Evolutionary conservation across 2,888 invertebrate genomes (phyloP).

Genomic region (Drosophila meridiana): DNA sequence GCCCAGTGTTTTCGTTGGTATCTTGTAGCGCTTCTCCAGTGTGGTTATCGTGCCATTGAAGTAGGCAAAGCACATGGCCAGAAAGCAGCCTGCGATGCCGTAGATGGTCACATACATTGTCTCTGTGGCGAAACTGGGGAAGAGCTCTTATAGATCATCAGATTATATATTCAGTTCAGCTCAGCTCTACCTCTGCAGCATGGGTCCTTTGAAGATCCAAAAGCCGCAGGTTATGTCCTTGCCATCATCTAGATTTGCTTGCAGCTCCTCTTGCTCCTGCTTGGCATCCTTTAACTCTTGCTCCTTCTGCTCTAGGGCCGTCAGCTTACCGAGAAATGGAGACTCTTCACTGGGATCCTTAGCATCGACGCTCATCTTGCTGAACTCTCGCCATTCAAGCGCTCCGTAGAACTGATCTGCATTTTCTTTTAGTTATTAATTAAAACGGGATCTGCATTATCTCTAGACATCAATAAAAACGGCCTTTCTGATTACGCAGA

Average conservation of each 20-base stretch:
- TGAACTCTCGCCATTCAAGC: constrained; percentile 1
- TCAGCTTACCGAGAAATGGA: constrained; percentile 14
- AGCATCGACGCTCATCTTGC: constrained; percentile 13
- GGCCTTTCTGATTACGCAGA: background rate
- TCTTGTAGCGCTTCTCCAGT: constrained; percentile 90
- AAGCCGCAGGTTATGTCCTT: constrained; percentile 86
- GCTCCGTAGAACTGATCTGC: constrained; percentile 7
- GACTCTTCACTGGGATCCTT: constrained; percentile 19
- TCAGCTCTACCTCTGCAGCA: constrained; percentile 86
- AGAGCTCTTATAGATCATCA: background rate
- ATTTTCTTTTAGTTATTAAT: background rate
- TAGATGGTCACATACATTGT: constrained; percentile 86
- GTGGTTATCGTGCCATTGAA: constrained; percentile 90
- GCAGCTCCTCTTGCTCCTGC: background rate
- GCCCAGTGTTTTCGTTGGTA: constrained; percentile 89
- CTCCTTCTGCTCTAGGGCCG: background rate
- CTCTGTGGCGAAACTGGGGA: constrained; percentile 82
- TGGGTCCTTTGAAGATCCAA: constrained; percentile 86
- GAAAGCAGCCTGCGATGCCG: constrained; percentile 89
- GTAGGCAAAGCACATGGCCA: constrained; percentile 89
- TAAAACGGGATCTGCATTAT: background rate
- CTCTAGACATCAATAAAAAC: constrained; percentile 7
- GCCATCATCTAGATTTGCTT: background rate
- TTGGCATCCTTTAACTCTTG: background rate
- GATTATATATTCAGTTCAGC: background rate